These are phyloP conservation scores for Sebastes hubbsi DNA, from an alignment of 2,797 vertebrate species.

Conservation along the genomic window DNA sequence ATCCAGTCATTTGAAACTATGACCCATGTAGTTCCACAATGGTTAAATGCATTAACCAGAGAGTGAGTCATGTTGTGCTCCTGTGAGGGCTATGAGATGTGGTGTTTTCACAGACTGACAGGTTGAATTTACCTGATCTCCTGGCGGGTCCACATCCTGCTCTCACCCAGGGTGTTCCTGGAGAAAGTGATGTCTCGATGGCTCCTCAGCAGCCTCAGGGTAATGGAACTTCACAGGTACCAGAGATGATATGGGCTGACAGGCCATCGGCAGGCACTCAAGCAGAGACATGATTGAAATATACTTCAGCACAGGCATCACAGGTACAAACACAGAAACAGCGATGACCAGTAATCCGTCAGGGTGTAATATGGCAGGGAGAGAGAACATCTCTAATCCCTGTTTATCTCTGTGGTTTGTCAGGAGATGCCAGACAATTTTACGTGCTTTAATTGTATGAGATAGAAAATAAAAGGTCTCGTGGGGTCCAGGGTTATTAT, in stretches of 20 bases:
- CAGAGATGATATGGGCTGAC: background rate
- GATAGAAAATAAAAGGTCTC: slow-evolving; percentile 1
- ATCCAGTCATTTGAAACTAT: background rate
- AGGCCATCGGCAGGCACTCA: background rate
- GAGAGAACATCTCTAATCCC: slow-evolving; percentile 30
- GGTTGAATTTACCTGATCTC: slow-evolving; percentile 2
- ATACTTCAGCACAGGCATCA: background rate
- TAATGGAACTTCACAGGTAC: slow-evolving; percentile 31
- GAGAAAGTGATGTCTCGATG: background rate
- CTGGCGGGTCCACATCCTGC: background rate
- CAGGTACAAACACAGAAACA: slow-evolving; percentile 7
- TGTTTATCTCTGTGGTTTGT: slow-evolving; percentile 3
- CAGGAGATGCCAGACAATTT: background rate
- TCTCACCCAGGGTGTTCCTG: background rate
- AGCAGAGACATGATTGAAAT: background rate
- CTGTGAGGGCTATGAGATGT: background rate
- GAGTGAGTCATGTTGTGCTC: background rate
- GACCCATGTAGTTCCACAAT: background rate
- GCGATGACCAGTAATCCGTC: slow-evolving; percentile 1
- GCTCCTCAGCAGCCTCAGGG: background rate
- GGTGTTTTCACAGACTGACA: slow-evolving; percentile 7
- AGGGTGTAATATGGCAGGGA: background rate
- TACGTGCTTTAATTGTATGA: slow-evolving; percentile 1
- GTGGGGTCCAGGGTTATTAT: slow-evolving; percentile 1
- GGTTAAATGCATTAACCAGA: background rate